Percentiles rank a stretch among this genome's conserved stretches.
Conservation (phyloP, 1,140 invertebrate species). For the Phocides pigmalion region DNA sequence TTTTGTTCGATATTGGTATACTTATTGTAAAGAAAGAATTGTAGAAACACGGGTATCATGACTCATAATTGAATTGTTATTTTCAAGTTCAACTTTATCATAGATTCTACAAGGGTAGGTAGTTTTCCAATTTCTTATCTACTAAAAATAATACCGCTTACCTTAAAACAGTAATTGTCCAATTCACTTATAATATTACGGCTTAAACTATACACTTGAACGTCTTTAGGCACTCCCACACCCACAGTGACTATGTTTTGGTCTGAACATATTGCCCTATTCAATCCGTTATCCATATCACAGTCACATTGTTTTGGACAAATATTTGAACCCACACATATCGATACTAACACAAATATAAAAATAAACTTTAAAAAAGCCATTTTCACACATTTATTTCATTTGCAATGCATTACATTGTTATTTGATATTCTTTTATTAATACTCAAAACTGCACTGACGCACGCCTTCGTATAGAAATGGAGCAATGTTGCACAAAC, state of each 20-base stretch:
- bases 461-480: slow-evolving; percentile 53
- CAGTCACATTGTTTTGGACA: slow-evolving; percentile 84
- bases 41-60: background rate
- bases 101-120: background rate
- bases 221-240: slow-evolving; percentile 74
- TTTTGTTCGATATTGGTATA: no score
- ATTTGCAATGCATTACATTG: slow-evolving; percentile 45
- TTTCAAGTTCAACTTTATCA: background rate
- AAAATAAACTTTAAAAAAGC: slow-evolving; percentile 50
- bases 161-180: slow-evolving; percentile 81
- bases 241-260: slow-evolving; percentile 78
- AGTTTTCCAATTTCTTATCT: background rate
- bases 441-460: slow-evolving; percentile 44
- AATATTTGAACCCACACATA: slow-evolving; percentile 37
- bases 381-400: slow-evolving; percentile 46
- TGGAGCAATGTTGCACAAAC: slow-evolving; percentile 57
- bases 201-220: slow-evolving; percentile 80
- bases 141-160: slow-evolving; percentile 47
- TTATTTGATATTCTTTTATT: slow-evolving; percentile 32
- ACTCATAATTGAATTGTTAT: background rate
- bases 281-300: slow-evolving; percentile 77
- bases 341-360: slow-evolving; percentile 44
- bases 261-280: slow-evolving; percentile 76
- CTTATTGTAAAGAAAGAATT: background rate
- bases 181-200: slow-evolving; percentile 80